Percentiles rank a stretch among this genome's conserved stretches.
Conservation (phyloP, 2,888 invertebrate genomes). For the Cabera pusaria region DNA sequence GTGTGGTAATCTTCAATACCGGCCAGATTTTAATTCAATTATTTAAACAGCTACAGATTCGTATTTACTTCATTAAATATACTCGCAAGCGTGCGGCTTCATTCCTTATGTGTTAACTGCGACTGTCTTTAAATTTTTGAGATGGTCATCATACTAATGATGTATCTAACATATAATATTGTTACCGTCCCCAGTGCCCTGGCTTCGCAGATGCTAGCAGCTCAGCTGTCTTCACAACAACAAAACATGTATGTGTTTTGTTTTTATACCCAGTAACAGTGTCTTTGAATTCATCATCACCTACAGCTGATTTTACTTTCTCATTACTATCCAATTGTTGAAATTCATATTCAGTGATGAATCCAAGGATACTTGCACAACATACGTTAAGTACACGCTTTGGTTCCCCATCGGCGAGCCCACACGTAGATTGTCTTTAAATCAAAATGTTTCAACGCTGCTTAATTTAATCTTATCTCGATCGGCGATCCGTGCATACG, state of each 20-base stretch:
- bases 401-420: constrained; percentile 61
- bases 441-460: constrained; percentile 82
- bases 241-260: constrained; percentile 95
- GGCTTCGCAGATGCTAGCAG: constrained; percentile 98
- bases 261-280: constrained; percentile 62
- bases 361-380: constrained; percentile 65
- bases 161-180: constrained; percentile 72
- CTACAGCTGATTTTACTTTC: background rate
- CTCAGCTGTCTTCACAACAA: constrained; percentile 96
- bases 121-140: constrained; percentile 13
- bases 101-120: constrained; percentile 29
- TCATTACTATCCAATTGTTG: constrained; percentile 5
- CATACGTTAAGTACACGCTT: constrained; percentile 78
- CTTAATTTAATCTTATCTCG: constrained; percentile 77
- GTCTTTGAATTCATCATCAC: constrained; percentile 56
- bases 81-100: constrained; percentile 68
- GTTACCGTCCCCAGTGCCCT: constrained; percentile 95
- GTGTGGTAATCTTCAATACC: background rate
- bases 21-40: no score
- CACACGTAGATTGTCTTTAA: constrained; percentile 75
- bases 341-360: constrained; percentile 54
- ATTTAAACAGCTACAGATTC: no score
- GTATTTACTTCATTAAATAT: no score
- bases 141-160: constrained; percentile 24
- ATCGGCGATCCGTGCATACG: constrained; percentile 76